Conservation (phyloP, 2,113 vertebrate genomes). For the Cygnus buccinator region DNA sequence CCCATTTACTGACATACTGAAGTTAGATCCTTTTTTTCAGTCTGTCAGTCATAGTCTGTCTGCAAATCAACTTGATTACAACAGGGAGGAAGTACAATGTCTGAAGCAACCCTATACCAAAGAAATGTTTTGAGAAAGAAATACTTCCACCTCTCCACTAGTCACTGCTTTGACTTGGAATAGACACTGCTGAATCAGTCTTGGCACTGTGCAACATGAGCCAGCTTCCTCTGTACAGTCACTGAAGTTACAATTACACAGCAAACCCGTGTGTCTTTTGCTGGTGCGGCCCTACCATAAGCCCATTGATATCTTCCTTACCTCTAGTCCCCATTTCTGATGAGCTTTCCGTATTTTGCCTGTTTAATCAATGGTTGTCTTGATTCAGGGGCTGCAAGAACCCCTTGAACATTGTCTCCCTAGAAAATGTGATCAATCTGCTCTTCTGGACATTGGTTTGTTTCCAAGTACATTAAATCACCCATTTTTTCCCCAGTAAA, state of each 20-base stretch:
- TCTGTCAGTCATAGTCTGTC: neutral
- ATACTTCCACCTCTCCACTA: neutral
- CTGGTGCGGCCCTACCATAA: neutral
- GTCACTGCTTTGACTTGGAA: neutral
- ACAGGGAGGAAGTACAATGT: neutral
- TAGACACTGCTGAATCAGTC: neutral
- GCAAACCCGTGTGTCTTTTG: neutral
- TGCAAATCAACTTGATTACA: neutral
- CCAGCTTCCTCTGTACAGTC: neutral
- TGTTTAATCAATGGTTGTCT: neutral
- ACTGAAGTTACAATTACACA: accelerated
- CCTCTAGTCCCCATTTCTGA: neutral
- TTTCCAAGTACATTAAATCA: neutral
- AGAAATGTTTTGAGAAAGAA: neutral
- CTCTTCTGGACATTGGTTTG: neutral
- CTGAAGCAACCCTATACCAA: neutral
- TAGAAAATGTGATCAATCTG: neutral
- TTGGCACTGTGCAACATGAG: neutral
- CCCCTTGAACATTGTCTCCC: neutral
- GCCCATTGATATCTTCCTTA: neutral
- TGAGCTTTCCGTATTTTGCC: neutral
- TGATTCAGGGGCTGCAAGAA: neutral
- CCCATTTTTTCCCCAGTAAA: neutral
- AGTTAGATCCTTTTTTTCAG: accelerated
- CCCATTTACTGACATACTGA: neutral